Conservation (phyloP, 2,888 invertebrate species). For the Liopterus haemorrhoidalis region DNA sequence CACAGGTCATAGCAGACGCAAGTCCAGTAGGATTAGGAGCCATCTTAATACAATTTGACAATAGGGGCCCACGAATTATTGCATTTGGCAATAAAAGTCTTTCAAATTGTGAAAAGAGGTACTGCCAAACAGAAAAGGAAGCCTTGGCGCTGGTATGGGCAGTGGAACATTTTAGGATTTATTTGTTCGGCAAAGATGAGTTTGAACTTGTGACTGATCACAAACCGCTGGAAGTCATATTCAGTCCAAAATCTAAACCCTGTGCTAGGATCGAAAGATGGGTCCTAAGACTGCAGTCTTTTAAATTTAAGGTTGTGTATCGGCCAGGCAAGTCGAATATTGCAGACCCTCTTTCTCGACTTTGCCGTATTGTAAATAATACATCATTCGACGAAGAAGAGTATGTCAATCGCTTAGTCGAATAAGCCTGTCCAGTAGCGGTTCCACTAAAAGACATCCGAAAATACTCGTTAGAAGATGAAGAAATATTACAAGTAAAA, state of each 20-base stretch:
- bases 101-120: slow-evolving; percentile 16
- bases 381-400: too few relatives aligned
- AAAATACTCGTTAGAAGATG: too few relatives aligned
- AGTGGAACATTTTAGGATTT: slow-evolving; percentile 39
- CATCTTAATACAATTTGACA: slow-evolving; percentile 31
- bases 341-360: too few relatives aligned
- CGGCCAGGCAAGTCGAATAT: slow-evolving; percentile 27
- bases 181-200: slow-evolving; percentile 38
- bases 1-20: slow-evolving; percentile 39
- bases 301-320: slow-evolving; percentile 36
- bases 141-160: slow-evolving; percentile 38
- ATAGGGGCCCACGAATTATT: slow-evolving; percentile 16
- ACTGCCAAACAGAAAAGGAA: slow-evolving; percentile 35
- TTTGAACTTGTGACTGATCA: slow-evolving; percentile 39
- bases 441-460: too few relatives aligned
- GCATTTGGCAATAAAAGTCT: slow-evolving; percentile 22
- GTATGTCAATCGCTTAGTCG: too few relatives aligned
- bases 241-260: slow-evolving; percentile 35
- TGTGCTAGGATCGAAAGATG: slow-evolving; percentile 38
- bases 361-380: too few relatives aligned
- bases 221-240: slow-evolving; percentile 40
- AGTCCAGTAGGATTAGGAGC: slow-evolving; percentile 37
- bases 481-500: too few relatives aligned
- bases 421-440: too few relatives aligned
- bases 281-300: too few relatives aligned